phyloP scores from a whole-genome alignment of 64 coral and sea anemone species.

The Montipora capricornis region DNA sequence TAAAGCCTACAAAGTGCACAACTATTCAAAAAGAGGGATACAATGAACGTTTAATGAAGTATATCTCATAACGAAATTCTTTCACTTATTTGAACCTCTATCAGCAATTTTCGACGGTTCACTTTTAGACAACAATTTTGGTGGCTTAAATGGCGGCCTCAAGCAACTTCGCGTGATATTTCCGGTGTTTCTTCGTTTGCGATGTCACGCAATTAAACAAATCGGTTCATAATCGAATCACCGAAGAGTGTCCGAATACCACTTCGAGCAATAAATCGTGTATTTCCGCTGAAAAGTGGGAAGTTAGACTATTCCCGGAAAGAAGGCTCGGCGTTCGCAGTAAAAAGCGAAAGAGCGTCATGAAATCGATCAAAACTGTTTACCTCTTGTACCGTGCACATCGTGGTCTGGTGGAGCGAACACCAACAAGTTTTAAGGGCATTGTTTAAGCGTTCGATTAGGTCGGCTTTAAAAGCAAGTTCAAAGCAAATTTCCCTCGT shows the following conservation, averaged over 20 bases:
- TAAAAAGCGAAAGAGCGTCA: conserved; percentile 29
- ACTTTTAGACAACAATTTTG: neutral
- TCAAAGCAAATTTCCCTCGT: neutral
- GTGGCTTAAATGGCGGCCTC: neutral
- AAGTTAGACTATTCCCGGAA: conserved; percentile 44
- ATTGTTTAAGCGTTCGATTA: neutral
- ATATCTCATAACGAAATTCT: neutral
- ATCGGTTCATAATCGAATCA: neutral
- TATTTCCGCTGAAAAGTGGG: conserved; percentile 27
- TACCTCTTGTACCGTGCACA: conserved; percentile 2
- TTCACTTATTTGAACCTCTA: neutral
- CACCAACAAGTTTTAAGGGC: neutral
- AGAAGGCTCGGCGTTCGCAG: conserved; percentile 12
- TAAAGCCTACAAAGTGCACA: neutral
- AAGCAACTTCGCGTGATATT: neutral
- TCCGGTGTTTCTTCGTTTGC: conserved; percentile 45
- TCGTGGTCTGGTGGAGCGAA: neutral
- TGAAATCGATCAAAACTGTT: conserved; percentile 46
- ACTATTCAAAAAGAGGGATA: neutral
- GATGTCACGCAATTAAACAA: conserved; percentile 35
- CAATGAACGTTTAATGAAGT: neutral
- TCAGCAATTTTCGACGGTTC: neutral
- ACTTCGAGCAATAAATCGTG: neutral
- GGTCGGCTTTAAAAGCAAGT: neutral
- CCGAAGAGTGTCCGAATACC: conserved; percentile 1